Evolutionary conservation across 2,113 vertebrate species (phyloP).

Genomic region (Thymallus thymallus): DNA sequence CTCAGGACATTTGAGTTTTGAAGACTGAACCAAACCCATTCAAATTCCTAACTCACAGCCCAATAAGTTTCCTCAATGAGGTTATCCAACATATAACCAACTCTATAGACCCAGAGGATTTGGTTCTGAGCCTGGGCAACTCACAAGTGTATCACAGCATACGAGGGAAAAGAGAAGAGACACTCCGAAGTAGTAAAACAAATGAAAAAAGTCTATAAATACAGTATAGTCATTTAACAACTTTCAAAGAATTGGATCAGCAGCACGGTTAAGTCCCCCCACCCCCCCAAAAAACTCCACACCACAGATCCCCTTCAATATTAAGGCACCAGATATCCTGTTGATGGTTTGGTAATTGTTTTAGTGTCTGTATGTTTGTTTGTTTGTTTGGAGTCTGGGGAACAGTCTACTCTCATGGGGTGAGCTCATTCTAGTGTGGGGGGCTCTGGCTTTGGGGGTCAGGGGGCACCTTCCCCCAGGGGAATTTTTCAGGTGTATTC

Average conservation of each 20-base stretch:
- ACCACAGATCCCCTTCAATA: conserved; percentile 29
- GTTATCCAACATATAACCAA: conserved; percentile 10
- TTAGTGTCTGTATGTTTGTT: neutral
- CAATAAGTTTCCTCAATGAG: conserved; percentile 10
- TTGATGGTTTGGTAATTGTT: conserved; percentile 14
- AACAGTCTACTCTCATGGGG: conserved; percentile 20
- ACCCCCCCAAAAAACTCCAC: conserved; percentile 42
- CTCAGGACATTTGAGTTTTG: conserved; percentile 11
- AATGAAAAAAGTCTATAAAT: conserved; percentile 59
- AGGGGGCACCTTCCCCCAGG: neutral
- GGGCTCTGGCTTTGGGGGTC: neutral
- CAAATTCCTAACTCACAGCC: conserved; percentile 21
- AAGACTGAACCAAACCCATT: conserved; percentile 30
- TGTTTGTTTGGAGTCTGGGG: neutral
- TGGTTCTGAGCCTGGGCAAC: conserved; percentile 36
- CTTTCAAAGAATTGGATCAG: conserved; percentile 40
- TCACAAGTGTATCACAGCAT: conserved; percentile 51
- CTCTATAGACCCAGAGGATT: conserved; percentile 32
- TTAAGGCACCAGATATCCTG: conserved; percentile 33
- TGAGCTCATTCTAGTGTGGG: neutral
- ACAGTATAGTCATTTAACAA: conserved; percentile 52
- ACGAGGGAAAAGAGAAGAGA: conserved; percentile 16
- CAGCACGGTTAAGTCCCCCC: conserved; percentile 44
- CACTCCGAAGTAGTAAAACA: conserved; percentile 42
- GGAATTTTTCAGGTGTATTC: conserved; percentile 88